Conservation (phyloP, 53 echinoderm and acorn worm genomes). For the Echinarachnius parma region DNA sequence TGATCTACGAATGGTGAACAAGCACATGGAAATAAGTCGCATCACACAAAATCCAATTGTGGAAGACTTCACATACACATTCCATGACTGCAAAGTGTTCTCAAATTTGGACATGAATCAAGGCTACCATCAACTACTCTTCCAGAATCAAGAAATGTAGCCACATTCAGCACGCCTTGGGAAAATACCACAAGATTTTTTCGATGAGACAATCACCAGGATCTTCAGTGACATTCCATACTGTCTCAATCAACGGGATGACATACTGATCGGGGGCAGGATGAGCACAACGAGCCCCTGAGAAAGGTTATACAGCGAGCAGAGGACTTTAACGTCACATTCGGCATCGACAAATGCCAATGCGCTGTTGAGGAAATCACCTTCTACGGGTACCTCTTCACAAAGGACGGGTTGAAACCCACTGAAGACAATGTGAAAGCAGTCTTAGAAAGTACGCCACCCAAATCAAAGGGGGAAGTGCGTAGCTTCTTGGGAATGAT, state of each 20-base stretch:
- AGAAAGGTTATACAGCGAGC: not conserved
- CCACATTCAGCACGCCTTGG: no score
- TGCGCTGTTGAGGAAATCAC: not conserved
- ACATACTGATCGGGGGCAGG: no score
- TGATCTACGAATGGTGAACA: no score
- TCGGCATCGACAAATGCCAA: not conserved
- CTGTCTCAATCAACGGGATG: no score
- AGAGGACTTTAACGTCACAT: not conserved
- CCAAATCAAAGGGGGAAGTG: not conserved
- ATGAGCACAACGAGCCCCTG: not conserved
- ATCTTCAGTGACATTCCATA: conserved; percentile 39
- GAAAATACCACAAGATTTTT: conserved; percentile 6
- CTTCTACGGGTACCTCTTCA: not conserved
- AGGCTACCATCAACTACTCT: no score
- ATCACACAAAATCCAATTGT: no score
- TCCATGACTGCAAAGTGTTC: conserved; percentile 34
- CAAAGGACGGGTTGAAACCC: no score
- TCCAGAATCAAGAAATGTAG: conserved; percentile 43
- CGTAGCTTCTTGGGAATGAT: no score
- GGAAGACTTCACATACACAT: no score
- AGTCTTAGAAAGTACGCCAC: not conserved
- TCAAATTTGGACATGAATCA: conserved; percentile 16
- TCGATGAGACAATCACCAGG: conserved; percentile 43
- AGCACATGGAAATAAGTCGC: no score
- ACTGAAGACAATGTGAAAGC: not conserved